Evolutionary conservation across 2,113 vertebrate species (phyloP), one percentile per base, ranked within the genome.

Genomic region (Hylia prasina): DNA sequence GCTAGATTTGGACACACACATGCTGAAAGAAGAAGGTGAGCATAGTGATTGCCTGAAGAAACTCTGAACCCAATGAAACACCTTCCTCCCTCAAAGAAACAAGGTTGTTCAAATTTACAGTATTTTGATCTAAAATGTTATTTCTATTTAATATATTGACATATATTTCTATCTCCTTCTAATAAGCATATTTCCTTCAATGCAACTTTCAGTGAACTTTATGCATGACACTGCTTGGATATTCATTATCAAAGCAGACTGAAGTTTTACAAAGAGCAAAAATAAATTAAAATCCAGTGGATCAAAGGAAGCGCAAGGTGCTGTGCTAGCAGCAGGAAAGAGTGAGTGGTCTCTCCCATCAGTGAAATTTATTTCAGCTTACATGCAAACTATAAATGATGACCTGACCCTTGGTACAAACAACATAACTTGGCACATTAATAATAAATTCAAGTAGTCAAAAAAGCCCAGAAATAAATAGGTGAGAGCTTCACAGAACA

Each of bases 251-350:
- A 94, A 96, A 97, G 94, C 71, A 95, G 87, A 87, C n/a, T 90
- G 78, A 89, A 95, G 84, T 94, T 97, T 96, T 93, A 61, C 60
- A 78, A 94, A 88, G 87, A 89, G 14, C 35, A 94, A 84, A 98
- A 97, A 97, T 95, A 97, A 97, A 98, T 96, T 94, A 97, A 97
- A 98, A 96, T 70, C 71, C 19, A 24, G n/a, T 69, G 66, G 94
- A 97, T 98, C 93, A 97, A 97, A 98, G 90, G 68, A 97, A 96
- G 90, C 1, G 0, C 22, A 71, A 82, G 89, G 28, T 64, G 90
- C 83, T 24, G 9, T 87, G 71, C 53, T 94, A 85, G 68, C 58
- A 95, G 87, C 89, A 82, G 69, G 31, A 86, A 79, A 68, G 71
- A 95, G 42, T 37, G 88, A 96, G 69, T 33, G 57, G 57, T 87